A percentile compares a stretch with the other conserved stretches of the same genome.
Evolutionary conservation across 2,888 invertebrate genomes (phyloP).

Genomic region (Athalia circularis): DNA sequence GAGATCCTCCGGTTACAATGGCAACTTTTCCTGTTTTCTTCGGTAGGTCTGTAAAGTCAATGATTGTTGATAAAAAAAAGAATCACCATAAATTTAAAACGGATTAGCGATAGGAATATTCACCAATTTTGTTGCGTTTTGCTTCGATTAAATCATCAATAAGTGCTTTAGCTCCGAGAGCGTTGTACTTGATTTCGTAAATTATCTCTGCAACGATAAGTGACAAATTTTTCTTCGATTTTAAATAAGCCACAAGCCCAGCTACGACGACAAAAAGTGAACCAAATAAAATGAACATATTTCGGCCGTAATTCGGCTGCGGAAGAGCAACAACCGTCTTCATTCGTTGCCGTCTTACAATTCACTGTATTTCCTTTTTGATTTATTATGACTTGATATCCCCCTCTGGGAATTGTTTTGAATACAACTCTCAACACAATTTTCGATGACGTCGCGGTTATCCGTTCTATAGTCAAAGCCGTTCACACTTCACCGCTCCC

Average conservation of each 20-base stretch:
- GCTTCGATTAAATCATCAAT: slow-evolving; percentile 79
- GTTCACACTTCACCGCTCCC: too few species aligned
- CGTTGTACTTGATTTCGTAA: slow-evolving; percentile 78
- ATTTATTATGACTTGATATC: background rate
- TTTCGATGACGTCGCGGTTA: too few species aligned
- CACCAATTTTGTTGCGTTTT: slow-evolving; percentile 77
- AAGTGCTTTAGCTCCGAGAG: slow-evolving; percentile 78
- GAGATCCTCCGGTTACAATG: slow-evolving; percentile 90
- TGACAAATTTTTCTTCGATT: slow-evolving; percentile 76
- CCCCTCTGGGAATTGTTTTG: too few species aligned
- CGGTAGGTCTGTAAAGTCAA: slow-evolving; percentile 78
- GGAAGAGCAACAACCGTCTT: background rate
- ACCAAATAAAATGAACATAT: slow-evolving; percentile 49
- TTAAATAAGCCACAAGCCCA: slow-evolving; percentile 52
- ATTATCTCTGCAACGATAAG: slow-evolving; percentile 76
- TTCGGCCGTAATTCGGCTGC: background rate
- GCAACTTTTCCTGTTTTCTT: slow-evolving; percentile 82
- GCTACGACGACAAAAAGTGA: slow-evolving; percentile 53
- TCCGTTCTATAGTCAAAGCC: too few species aligned
- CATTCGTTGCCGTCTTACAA: background rate
- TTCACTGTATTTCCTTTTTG: background rate
- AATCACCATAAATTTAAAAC: slow-evolving; percentile 13
- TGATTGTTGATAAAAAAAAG: background rate
- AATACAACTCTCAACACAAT: too few species aligned
- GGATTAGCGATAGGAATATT: background rate